A percentile compares a stretch with the other conserved stretches of the same genome.
Conservation (phyloP, 2,797 vertebrate species). For the Brachyrhaphis roseni region DNA sequence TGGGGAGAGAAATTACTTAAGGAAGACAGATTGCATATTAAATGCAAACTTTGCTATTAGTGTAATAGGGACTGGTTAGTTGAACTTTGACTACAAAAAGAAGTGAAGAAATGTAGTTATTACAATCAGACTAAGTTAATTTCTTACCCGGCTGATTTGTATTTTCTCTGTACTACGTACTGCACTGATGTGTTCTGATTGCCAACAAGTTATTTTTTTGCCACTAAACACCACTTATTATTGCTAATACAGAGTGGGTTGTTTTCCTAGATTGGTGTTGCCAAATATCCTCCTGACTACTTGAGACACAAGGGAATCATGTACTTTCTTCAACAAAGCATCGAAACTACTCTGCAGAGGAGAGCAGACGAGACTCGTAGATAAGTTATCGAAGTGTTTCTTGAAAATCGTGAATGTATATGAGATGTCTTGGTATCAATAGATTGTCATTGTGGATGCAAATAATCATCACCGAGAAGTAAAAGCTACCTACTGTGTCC, state of each 20-base stretch:
- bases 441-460: conserved; percentile 78
- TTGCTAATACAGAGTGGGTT: conserved; percentile 54
- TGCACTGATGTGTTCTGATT: conserved; percentile 71
- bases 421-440: conserved; percentile 77
- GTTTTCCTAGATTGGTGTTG: conserved; percentile 69
- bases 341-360: conserved; percentile 54
- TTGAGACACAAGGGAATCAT: conserved; percentile 64
- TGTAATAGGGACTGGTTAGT: conserved; percentile 44
- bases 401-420: conserved; percentile 76
- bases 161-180: conserved; percentile 64
- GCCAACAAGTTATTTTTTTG: conserved; percentile 66
- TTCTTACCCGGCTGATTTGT: conserved; percentile 69
- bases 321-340: conserved; percentile 58
- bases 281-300: conserved; percentile 77
- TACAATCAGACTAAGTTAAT: conserved; percentile 71
- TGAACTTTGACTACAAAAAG: conserved; percentile 42
- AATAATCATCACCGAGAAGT: conserved; percentile 76
- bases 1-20: conserved; percentile 29
- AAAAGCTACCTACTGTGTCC: conserved; percentile 79
- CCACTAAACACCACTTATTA: conserved; percentile 63
- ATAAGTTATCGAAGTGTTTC: conserved; percentile 73
- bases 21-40: not conserved
- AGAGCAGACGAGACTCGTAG: conserved; percentile 53
- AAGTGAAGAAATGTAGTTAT: conserved; percentile 48
- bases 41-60: conserved; percentile 26